Conservation (phyloP, 2,888 invertebrate genomes). For the Diplolepis rosae region DNA sequence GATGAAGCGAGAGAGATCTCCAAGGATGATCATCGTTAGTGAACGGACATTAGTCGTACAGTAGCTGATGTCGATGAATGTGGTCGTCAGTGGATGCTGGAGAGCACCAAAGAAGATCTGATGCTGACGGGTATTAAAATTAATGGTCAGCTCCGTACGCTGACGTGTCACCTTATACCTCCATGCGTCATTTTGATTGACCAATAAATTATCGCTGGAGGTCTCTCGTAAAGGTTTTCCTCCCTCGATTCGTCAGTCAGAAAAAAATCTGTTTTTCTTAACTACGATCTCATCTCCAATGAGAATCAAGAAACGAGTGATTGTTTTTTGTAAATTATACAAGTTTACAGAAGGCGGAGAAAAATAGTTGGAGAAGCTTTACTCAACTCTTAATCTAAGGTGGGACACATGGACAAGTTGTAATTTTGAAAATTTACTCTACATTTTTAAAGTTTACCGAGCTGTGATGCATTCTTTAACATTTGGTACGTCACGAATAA, state of each 20-base stretch:
- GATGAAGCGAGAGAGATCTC: not conserved
- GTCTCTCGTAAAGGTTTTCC: slow-evolving; percentile 48
- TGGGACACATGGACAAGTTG: too few relatives aligned
- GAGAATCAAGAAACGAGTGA: not conserved
- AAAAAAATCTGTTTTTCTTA: slow-evolving; percentile 39
- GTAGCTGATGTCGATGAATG: slow-evolving; percentile 52
- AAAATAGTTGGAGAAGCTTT: not conserved
- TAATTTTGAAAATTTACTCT: too few relatives aligned
- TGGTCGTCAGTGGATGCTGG: slow-evolving; percentile 40
- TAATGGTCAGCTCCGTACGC: slow-evolving; percentile 69
- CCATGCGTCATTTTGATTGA: slow-evolving; percentile 73
- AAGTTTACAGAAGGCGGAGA: too few relatives aligned
- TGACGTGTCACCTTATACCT: slow-evolving; percentile 73
- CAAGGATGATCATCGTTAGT: slow-evolving; percentile 43
- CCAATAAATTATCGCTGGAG: slow-evolving; percentile 69
- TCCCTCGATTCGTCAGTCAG: slow-evolving; percentile 43
- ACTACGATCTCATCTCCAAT: not conserved
- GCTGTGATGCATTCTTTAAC: too few relatives aligned
- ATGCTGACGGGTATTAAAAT: slow-evolving; percentile 70
- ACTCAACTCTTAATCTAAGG: too few relatives aligned
- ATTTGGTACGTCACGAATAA: too few relatives aligned
- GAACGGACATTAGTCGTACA: slow-evolving; percentile 53
- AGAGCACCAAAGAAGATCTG: slow-evolving; percentile 57
- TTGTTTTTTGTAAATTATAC: too few relatives aligned
- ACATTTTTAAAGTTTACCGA: too few relatives aligned